Percentiles rank a stretch among this genome's conserved stretches.
Conservation (phyloP, 2,888 invertebrate genomes). For the Cerceris ruficornis region DNA sequence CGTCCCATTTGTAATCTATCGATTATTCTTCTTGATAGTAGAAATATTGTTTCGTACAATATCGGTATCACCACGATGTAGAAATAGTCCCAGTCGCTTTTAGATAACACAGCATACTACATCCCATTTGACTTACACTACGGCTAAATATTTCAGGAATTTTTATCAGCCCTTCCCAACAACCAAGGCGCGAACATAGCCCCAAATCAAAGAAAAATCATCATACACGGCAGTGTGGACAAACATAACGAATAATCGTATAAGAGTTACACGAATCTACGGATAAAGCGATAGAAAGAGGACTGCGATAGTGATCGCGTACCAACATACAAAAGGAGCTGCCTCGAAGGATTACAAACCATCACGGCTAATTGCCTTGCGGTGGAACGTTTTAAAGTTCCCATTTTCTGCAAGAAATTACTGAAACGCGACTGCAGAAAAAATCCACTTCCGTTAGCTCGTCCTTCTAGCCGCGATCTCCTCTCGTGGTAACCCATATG, state of each 20-base stretch:
- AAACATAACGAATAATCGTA: conserved; percentile 11
- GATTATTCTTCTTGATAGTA: too few species aligned
- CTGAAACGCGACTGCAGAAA: conserved; percentile 53
- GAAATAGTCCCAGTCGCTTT: too few species aligned
- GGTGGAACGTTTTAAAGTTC: conserved; percentile 28
- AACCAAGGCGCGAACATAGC: too few species aligned
- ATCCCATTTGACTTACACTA: too few species aligned
- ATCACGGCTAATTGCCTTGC: conserved; percentile 29
- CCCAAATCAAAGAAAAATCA: too few species aligned
- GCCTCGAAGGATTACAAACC: conserved; percentile 40
- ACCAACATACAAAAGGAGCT: conserved; percentile 33
- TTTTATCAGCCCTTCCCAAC: too few species aligned
- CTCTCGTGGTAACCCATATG: conserved; percentile 53
- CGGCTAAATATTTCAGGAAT: too few species aligned
- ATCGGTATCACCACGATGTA: too few species aligned
- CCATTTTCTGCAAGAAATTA: conserved; percentile 47
- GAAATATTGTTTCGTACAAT: too few species aligned
- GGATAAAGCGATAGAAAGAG: conserved; percentile 33
- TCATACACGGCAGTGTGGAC: conserved; percentile 12
- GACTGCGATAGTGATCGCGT: conserved; percentile 40
- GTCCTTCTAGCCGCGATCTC: conserved; percentile 55
- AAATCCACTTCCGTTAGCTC: conserved; percentile 49
- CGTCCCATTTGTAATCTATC: too few species aligned
- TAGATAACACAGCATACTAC: too few species aligned
- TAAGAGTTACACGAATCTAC: conserved; percentile 21